Percentiles rank a stretch among this genome's conserved stretches.
Evolutionary conservation across 2,113 vertebrate species (phyloP).

Genomic region (Microtus pennsylvanicus): DNA sequence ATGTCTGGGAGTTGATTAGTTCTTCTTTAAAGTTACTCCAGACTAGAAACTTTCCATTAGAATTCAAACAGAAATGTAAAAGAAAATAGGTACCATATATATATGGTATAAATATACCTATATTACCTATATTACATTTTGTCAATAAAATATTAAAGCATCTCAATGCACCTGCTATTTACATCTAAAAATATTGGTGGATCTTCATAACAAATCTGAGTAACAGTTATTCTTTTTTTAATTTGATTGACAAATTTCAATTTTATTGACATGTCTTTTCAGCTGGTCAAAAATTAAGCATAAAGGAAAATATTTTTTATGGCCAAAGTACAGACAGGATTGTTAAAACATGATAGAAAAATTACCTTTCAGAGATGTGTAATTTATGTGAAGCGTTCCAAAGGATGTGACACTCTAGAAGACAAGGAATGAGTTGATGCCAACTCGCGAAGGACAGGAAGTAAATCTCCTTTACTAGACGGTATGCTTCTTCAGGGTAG

Average conservation of each 20-base stretch:
- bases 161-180: background rate
- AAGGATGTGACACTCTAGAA: background rate
- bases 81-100: background rate
- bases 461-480: background rate
- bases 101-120: no score
- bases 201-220: background rate
- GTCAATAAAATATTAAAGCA: slow-evolving; percentile 14
- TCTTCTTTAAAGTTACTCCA: slow-evolving; percentile 3
- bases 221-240: background rate
- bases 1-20: background rate
- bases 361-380: background rate
- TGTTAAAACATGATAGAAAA: background rate
- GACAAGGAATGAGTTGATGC: background rate
- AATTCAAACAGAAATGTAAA: slow-evolving; percentile 7
- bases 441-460: background rate
- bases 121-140: background rate
- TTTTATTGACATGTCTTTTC: slow-evolving; percentile 33
- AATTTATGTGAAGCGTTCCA: background rate
- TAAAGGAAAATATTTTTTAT: slow-evolving; percentile 35
- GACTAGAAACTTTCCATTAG: background rate
- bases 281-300: slow-evolving; percentile 12
- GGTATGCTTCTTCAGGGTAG: background rate
- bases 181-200: background rate
- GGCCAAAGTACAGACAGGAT: background rate
- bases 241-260: slow-evolving; percentile 12